Base-by-base conservation (phyloP, 2,888 invertebrate genomes). In the Zootermopsis nevadensis region DNA sequence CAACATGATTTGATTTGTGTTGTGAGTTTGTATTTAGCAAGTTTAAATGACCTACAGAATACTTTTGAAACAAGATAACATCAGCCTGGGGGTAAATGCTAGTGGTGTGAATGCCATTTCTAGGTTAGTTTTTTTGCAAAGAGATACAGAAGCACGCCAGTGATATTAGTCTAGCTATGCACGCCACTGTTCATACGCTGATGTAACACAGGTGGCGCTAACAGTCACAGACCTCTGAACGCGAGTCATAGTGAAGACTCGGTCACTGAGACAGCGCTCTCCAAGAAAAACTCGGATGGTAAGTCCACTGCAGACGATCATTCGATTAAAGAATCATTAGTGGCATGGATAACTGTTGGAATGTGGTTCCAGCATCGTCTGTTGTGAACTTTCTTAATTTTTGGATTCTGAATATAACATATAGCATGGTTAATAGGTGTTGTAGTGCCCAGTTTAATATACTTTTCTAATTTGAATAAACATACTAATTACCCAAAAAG, bases 281-380 rank as follows among this genome's bases (percentile, higher is more conserved):
- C 94, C 90, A 95, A 95, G 92, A 94, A 93, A 92, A 95, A 94
- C 91, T 95, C 95, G 87, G 95, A 95, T 91, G 95, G 95, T 96
- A 93, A 94, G 94, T 92, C 48, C 31, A 66, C 42, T 74, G 35
- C 30, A 60, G 53, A 79, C 53, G 79, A 79, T 42, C 79, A 79
- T 24, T 48, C 53, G 53, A 53, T 15, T 24, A 55, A 19, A 79
- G 12, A 79, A 55, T 53, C 55, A 55, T 55, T 79, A 53, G 48
- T 74, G 74, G 74, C 74, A 74, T 74, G 74, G 74, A 42, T 74
- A 24, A 38, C 10, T 38, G 74, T 74, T 74, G 74, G n/a, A 38
- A 42, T 74, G 74, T 74, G 33, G n/a, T 31, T 74, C 74, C 35
- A 42, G 38, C 24, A 38, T 74, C 74, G 38, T 74, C 74, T 79